Base-by-base conservation (phyloP, 2,113 vertebrate species). In the Perca flavescens region DNA sequence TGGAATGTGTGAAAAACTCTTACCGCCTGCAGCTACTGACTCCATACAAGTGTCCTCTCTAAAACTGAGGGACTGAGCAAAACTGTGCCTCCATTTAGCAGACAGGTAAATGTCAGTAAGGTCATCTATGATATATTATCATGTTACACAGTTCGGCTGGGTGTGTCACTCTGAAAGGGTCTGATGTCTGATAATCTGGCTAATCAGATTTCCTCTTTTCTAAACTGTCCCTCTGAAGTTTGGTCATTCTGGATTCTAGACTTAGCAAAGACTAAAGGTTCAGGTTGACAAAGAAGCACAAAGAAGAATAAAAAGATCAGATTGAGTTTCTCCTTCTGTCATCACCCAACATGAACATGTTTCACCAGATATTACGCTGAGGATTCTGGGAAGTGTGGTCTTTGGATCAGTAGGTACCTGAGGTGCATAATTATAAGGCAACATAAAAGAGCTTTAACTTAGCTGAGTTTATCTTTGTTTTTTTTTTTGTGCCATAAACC, bases 391-490 rank as follows among this genome's bases (percentile, higher is more conserved):
- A 87, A 81, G 70, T 88, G 88, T 86, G 84, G 86, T 88, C 86
- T 94, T 94, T 92, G 91, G 92, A 88, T 74, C 49, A 84, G 66
- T 79, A 54, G 79, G 62, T 90, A 91, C 92, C 92, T 92, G 91
- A 92, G 90, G 75, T 83, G 79, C 83, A 64, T 79, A 56, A 75
- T 68, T 80, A n/a, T 58, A 57, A 71, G 76, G 62, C 77, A 73
- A 63, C 67, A 21, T 67, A 69, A 50, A 67, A 15, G 16, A 75
- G 73, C 79, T 84, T 80, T 40, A 66, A 56, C 77, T 89, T 67
- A 50, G 50, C 22, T 81, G 62, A 74, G 53, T 68, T 82, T 54
- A 74, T 69, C n/a, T 76, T 84, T 64, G 22, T 47, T 68, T 34
- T 34, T 53, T 65, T 74, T 90, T 89, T 87, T 82, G 83, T 84